phyloP scores from a whole-genome alignment of 2,888 invertebrate species.

The Pristionchus japonicus region DNA sequence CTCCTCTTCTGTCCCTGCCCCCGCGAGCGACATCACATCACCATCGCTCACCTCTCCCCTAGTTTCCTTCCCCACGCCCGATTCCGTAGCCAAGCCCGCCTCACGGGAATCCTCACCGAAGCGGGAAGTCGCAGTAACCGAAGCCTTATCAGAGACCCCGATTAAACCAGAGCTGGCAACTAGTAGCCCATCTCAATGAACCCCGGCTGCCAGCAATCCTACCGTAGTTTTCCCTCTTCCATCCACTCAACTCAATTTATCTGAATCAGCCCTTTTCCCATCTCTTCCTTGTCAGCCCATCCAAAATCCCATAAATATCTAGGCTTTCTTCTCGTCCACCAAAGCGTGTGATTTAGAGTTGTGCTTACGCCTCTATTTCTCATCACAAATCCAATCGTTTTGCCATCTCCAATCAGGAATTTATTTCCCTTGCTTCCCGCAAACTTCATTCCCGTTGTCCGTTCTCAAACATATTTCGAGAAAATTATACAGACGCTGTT shows the following conservation, averaged over 20 bases:
- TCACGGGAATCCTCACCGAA: neutral
- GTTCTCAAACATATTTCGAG: slow-evolving; percentile 29
- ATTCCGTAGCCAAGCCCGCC: neutral
- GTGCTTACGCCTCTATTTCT: slow-evolving; percentile 16
- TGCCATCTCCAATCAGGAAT: neutral
- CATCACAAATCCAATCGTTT: neutral
- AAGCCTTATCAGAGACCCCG: neutral
- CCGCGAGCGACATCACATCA: too few relatives aligned
- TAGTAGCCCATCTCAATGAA: neutral
- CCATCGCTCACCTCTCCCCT: neutral
- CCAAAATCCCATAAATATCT: slow-evolving; percentile 43
- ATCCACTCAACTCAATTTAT: neutral
- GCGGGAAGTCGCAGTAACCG: too few relatives aligned
- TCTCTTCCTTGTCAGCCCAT: slow-evolving; percentile 12
- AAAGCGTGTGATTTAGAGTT: slow-evolving; percentile 9
- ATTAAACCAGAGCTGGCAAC: neutral
- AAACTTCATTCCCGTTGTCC: slow-evolving; percentile 11
- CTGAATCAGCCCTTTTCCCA: slow-evolving; percentile 13
- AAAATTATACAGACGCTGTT: neutral
- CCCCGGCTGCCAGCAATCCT: neutral
- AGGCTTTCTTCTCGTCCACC: neutral
- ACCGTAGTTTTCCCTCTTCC: slow-evolving; percentile 22
- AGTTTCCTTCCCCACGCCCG: neutral
- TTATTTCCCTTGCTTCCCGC: neutral
- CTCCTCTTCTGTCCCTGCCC: too few relatives aligned